Percentiles rank a stretch among this genome's conserved stretches.
Evolutionary conservation across 2,113 vertebrate genomes (phyloP).

Genomic region (Xenopus tropicalis): UCB_Xtro_10.0 CM004443.2:62980501-62981000

Average conservation of each 20-base stretch:
- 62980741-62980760: conserved; percentile 25
- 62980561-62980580: background rate
- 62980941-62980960: too few species aligned
- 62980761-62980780: conserved; percentile 14
- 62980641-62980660: conserved; percentile 35
- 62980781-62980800: conserved; percentile 17
- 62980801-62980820: conserved; percentile 2
- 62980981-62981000: too few species aligned
- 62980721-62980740: conserved; percentile 26
- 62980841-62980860: background rate
- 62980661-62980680: conserved; percentile 20
- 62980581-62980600: conserved; percentile 37
- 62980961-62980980: too few species aligned
- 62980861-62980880: too few species aligned
- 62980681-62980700: conserved; percentile 36
- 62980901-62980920: too few species aligned
- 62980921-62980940: too few species aligned
- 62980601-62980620: conserved; percentile 31
- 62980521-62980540: too few species aligned
- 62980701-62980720: conserved; percentile 35
- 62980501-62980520: too few species aligned
- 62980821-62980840: background rate
- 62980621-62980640: conserved; percentile 30
- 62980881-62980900: too few species aligned
- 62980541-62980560: too few species aligned